Percentiles rank a stretch among this genome's conserved stretches.
Evolutionary conservation across 2,888 invertebrate genomes (phyloP).

Genomic region (Lepidonotus clava): DNA sequence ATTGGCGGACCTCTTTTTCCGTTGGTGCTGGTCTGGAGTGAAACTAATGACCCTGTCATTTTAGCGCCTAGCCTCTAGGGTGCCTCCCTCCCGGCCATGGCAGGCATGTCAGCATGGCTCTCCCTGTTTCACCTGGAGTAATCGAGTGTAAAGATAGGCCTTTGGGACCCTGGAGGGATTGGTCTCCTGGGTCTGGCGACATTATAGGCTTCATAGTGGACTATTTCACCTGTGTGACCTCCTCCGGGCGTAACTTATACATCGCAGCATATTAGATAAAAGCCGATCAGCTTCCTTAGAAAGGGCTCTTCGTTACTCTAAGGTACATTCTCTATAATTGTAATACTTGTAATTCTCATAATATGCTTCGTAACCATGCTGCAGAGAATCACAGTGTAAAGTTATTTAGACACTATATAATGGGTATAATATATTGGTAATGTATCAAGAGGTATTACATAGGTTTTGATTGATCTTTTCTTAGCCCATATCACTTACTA

Average conservation of each 20-base stretch:
- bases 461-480: too few relatives aligned
- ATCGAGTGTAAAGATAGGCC: conserved; percentile 40
- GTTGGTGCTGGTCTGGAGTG: not conserved
- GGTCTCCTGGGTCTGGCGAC: not conserved
- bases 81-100: not conserved
- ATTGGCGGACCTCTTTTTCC: not conserved
- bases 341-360: too few relatives aligned
- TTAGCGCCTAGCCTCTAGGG: not conserved
- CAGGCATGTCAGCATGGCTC: not conserved
- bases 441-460: too few relatives aligned
- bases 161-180: not conserved
- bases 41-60: not conserved
- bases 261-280: not conserved
- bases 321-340: too few relatives aligned
- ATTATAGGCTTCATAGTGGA: conserved; percentile 15
- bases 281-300: too few relatives aligned
- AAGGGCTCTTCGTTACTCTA: too few relatives aligned
- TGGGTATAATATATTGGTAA: too few relatives aligned
- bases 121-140: not conserved
- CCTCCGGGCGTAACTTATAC: not conserved
- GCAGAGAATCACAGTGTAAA: too few relatives aligned
- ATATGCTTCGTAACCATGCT: too few relatives aligned
- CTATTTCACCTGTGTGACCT: not conserved
- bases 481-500: too few relatives aligned
- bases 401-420: too few relatives aligned